These are phyloP conservation scores for Taphrorychus bicolor DNA, from an alignment of 2,888 invertebrate genomes.

Conservation along the genomic window DNA sequence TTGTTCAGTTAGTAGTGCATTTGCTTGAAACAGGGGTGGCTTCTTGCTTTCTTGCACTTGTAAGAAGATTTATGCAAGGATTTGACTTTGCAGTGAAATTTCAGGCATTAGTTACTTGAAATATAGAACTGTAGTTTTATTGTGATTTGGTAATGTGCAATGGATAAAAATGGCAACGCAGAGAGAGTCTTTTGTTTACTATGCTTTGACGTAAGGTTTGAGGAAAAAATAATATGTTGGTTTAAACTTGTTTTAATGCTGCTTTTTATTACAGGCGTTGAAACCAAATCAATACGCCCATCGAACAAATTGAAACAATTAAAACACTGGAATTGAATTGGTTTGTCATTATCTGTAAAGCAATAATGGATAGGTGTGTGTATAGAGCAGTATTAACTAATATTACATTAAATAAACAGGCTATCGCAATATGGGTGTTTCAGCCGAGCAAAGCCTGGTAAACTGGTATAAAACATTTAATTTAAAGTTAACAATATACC, in stretches of 20 bases:
- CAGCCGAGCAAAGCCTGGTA: not conserved
- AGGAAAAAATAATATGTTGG: too few species aligned
- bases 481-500: not conserved
- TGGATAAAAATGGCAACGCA: too few species aligned
- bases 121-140: too few species aligned
- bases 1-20: not conserved
- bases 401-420: not conserved
- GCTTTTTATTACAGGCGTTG: not conserved
- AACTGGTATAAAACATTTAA: not conserved
- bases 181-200: too few species aligned
- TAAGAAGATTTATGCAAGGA: too few species aligned
- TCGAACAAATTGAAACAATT: not conserved
- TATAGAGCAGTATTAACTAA: not conserved
- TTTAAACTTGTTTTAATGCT: too few species aligned
- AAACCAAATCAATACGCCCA: not conserved
- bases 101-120: too few species aligned
- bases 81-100: too few species aligned
- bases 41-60: too few species aligned
- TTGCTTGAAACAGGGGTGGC: too few species aligned
- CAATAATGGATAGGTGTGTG: not conserved
- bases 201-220: too few species aligned
- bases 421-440: not conserved
- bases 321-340: not conserved
- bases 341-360: not conserved
- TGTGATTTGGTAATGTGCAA: too few species aligned